Base-by-base conservation (phyloP, 2,888 invertebrate species). In the Conomelus anceps region DNA sequence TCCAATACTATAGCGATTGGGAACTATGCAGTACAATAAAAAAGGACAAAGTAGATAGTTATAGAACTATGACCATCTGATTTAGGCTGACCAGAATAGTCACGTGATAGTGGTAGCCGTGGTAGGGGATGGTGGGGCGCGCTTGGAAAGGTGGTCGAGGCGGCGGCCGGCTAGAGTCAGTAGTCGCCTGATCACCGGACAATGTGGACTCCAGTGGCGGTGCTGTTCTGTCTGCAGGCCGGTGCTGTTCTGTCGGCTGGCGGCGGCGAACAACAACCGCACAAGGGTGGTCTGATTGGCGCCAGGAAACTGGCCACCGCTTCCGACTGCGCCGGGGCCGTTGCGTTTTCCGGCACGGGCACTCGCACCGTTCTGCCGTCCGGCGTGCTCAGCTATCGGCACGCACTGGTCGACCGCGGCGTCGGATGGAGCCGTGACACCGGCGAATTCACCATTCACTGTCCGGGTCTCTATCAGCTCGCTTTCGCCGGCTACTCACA, bases 381-480 rank as follows among this genome's bases (percentile, higher is more conserved):
- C 22, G 91, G 91, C n/a, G 90, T 91, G 91, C 90, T 92, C 89
- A 90, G 91, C 87, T 92, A 92, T 90, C 90, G 91, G 84, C 91
- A 88, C 29, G 93, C 93, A 1, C 91, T 93, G 89, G 92, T 93
- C 23, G 93, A 94, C 92, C 93, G 93, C 91, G 93, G 93, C 88
- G 93, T 94, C 89, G 94, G 94, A 84, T 94, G 94, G 92, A 92
- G 92, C 88, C 92, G 93, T 1, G 92, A 93, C 89, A 93, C 93
- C 6, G 94, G 94, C 26, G 93, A 93, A 87, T 94, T 94, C 92
- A 94, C 93, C 63, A 93, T 93, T 13, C 93, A 93, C 90, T 94
- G 94, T 91, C 93, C 94, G 4, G 94, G 94, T 63, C 92, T 94
- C 84, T 94, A 94, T 91, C 94, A 93, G 91, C 93, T 94, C 91